A percentile compares a stretch with the other conserved stretches of the same genome.
These are phyloP conservation scores for Natator depressus DNA, from an alignment of 2,113 vertebrate genomes.

Conservation along the genomic window DNA sequence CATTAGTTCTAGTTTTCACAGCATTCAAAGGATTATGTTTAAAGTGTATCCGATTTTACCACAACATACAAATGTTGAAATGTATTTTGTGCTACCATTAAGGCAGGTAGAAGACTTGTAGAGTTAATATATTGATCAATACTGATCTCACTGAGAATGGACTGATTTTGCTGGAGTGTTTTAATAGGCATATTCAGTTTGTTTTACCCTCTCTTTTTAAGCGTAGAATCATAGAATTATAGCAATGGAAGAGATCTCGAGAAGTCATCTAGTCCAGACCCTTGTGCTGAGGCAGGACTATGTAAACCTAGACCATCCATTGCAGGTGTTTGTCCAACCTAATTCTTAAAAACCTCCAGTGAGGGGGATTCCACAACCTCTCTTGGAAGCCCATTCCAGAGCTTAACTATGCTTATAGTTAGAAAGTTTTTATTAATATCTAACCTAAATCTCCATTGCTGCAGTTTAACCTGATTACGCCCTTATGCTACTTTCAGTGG, in stretches of 20 bases:
- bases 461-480: not conserved
- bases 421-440: not conserved
- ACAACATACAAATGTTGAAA: slow-evolving; percentile 8
- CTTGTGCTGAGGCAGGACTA: not conserved
- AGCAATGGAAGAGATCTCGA: not conserved
- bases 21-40: slow-evolving; percentile 31
- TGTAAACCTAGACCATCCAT: not conserved
- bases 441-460: not conserved
- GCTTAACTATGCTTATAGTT: not conserved
- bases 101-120: not conserved
- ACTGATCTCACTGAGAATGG: not conserved
- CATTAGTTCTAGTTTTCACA: slow-evolving; percentile 37
- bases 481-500: not conserved
- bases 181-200: not conserved
- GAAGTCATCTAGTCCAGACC: not conserved
- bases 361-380: not conserved
- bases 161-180: not conserved
- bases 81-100: not conserved
- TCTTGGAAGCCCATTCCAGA: not conserved
- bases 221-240: not conserved
- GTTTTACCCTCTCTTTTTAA: not conserved
- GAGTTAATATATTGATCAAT: slow-evolving; percentile 27
- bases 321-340: not conserved
- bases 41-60: slow-evolving; percentile 49
- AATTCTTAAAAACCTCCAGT: not conserved